Percentiles rank a stretch among this genome's conserved stretches.
phyloP scores from a whole-genome alignment of 2,113 vertebrate genomes.

The Galeopterus variegatus region DNA sequence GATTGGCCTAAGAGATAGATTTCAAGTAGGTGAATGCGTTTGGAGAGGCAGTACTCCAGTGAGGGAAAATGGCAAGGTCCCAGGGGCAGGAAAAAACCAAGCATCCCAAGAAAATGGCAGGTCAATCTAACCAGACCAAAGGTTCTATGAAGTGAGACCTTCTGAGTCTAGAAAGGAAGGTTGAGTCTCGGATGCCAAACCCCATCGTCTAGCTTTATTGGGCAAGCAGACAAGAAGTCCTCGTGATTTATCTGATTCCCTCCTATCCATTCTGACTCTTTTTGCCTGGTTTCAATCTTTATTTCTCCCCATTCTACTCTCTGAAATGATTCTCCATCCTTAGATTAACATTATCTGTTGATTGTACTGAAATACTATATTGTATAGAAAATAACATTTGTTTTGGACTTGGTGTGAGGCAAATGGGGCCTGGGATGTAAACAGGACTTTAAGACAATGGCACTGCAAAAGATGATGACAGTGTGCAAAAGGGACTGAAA shows the following conservation, averaged over 20 bases:
- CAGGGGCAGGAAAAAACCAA: background rate
- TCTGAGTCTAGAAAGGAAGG: background rate
- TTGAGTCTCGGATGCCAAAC: background rate
- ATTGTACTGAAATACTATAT: background rate
- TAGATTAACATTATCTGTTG: background rate
- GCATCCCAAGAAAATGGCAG: background rate
- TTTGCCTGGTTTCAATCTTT: slow-evolving; percentile 3
- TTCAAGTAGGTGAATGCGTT: slow-evolving; percentile 8
- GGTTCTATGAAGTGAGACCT: background rate
- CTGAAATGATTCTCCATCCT: background rate
- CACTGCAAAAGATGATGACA: background rate
- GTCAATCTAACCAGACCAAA: background rate
- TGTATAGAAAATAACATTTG: background rate
- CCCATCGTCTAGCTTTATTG: background rate
- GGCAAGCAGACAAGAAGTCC: background rate
- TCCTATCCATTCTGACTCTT: background rate
- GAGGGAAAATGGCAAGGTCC: background rate
- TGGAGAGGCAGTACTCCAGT: background rate
- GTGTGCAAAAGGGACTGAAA: background rate
- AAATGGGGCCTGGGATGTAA: background rate
- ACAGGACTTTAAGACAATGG: background rate
- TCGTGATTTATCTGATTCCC: background rate
- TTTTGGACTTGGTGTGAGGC: background rate
- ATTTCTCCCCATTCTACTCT: background rate
- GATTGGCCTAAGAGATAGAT: background rate